Conservation (phyloP, 2,888 invertebrate species). For the Eupithecia subfuscata region DNA sequence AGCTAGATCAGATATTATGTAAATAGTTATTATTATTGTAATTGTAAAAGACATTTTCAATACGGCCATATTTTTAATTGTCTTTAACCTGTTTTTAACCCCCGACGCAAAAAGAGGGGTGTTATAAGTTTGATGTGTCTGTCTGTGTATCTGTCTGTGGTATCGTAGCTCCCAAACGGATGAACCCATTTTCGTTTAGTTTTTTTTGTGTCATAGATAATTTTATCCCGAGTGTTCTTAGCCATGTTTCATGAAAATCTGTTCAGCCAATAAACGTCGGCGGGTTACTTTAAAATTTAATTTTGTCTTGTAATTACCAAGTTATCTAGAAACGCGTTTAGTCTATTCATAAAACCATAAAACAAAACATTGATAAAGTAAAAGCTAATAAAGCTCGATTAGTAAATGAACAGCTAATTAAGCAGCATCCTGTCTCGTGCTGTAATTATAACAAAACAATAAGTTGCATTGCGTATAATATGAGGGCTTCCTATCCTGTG, state of each 20-base stretch:
- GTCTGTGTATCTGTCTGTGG: too few relatives aligned
- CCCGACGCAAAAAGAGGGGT: too few relatives aligned
- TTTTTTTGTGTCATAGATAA: too few relatives aligned
- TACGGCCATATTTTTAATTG: background rate
- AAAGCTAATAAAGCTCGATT: conserved; percentile 57
- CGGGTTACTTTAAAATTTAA: too few relatives aligned
- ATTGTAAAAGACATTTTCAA: background rate
- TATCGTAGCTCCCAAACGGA: too few relatives aligned
- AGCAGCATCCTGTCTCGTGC: conserved; percentile 82
- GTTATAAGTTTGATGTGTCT: too few relatives aligned
- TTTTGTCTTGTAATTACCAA: too few relatives aligned
- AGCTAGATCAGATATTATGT: background rate
- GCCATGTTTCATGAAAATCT: too few relatives aligned
- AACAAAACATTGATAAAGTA: conserved; percentile 48
- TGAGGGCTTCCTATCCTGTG: conserved; percentile 20
- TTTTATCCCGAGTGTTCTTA: too few relatives aligned
- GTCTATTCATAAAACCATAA: conserved; percentile 30
- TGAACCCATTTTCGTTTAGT: too few relatives aligned
- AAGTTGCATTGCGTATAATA: conserved; percentile 63
- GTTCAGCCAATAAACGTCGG: too few relatives aligned
- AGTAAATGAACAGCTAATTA: conserved; percentile 79
- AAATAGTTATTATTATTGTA: background rate
- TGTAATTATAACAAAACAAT: conserved; percentile 82
- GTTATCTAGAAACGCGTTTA: conserved; percentile 10
- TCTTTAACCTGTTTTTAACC: too few relatives aligned